These are phyloP conservation scores for Atlantisia rogersi DNA, from an alignment of 2,113 vertebrate genomes.

Conservation along the genomic window DNA sequence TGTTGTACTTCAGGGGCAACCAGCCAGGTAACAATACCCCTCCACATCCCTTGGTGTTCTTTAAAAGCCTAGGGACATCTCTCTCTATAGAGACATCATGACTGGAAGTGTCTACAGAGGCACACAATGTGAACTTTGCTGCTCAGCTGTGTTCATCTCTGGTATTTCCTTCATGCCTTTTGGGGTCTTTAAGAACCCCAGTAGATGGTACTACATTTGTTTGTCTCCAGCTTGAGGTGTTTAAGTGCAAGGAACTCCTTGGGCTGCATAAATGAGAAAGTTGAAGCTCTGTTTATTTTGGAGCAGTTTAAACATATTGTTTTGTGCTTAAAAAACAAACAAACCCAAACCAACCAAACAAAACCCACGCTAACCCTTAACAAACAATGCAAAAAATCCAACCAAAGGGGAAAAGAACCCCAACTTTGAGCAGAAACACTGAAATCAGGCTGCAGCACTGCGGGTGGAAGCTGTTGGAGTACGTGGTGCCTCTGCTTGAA, in stretches of 20 bases:
- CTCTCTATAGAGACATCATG: not conserved
- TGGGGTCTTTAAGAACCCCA: not conserved
- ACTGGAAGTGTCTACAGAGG: not conserved
- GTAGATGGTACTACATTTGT: not conserved
- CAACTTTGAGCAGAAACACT: not conserved
- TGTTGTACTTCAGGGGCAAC: not conserved
- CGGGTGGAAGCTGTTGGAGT: not conserved
- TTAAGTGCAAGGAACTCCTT: not conserved
- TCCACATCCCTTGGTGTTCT: not conserved
- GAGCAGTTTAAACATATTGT: not conserved
- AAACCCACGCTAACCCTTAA: no score
- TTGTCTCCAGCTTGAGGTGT: not conserved
- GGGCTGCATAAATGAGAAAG: not conserved
- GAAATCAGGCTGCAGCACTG: not conserved
- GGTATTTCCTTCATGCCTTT: not conserved
- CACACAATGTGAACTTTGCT: not conserved
- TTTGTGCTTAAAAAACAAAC: not conserved
- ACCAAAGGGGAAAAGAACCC: no score
- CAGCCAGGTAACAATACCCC: not conserved
- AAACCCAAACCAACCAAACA: no score
- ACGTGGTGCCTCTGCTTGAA: accelerated
- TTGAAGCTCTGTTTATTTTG: not conserved
- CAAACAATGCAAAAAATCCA: not conserved
- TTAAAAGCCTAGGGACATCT: not conserved
- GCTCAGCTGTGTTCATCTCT: not conserved